Evolutionary conservation across 2,888 invertebrate genomes (phyloP), one percentile per base, ranked within the genome.

Genomic region (Dendrolimus houi): DNA sequence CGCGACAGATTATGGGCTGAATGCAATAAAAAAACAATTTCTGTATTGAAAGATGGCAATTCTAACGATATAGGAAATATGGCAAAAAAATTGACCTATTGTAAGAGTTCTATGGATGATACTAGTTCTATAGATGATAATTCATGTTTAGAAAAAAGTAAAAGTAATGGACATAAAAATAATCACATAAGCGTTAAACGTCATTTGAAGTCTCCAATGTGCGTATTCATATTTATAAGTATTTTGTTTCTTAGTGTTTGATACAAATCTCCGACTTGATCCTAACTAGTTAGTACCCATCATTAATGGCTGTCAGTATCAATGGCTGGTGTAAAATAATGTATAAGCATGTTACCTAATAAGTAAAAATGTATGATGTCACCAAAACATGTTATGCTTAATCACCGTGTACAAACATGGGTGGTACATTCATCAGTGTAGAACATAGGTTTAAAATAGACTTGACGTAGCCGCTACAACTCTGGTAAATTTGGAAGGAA

Each of bases 1-100:
- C 77, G 81, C 55, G 89, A 88, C 65, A 78, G 79, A 62, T 55
- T 87, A 62, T 89, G 88, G 86, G 71, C 75, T 17, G 77, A 77
- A 62, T 77, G 72, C 62, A 77, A 75, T 66, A 77, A 69, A 62
- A 74, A 80, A 54, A 64, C 65, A 14, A 56, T 64, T 55, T 60
- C 72, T 53, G 58, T 76, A 55, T 59, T 70, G 47, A 88, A 72
- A 56, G 89, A 89, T 72, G 77, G 76, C 52, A 90, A 90, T 69
- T 87, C 75, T 52, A 90, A 89, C 72, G 83, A 85, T 70, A 76
- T 89, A 66, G 66, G 74, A 3, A 75, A 68, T 66, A 66, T 73
- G 13, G 68, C 77, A 12, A 74, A 70, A 60, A 60, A 59, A 54
- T 71, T 64, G 57, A 60, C 61, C 64, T 60, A 47, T 12, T 9